Evolutionary conservation across 2,888 invertebrate species (phyloP), one percentile per base, ranked within the genome.

Genomic region (Mongoloraphidia duomilia): DNA sequence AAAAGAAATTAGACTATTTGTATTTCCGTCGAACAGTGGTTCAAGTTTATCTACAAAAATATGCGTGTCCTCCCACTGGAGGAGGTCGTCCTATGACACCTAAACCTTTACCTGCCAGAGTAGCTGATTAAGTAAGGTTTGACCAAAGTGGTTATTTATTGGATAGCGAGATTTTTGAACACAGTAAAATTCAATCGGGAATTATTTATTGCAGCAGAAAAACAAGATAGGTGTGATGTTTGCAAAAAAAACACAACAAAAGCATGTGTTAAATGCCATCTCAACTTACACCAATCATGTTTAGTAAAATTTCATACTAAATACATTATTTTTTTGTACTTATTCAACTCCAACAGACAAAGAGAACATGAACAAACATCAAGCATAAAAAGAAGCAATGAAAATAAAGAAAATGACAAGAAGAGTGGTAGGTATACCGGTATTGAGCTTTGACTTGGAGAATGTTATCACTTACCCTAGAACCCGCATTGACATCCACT

Each of bases 231-330:
- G 8, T 49, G 49, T 33, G 36, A 33, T 26, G 42, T 47, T 9
- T 49, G 45, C 14, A 49, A 46, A 17, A 49, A 38, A 13, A 49
- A 49, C 14, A 34, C 49, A 2, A 49, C 44, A 17, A 45, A 49
- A 45, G 33, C 38, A 12, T 49, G 49, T 39, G 40, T 33, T 12
- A 46, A 39, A 37, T 49, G 45, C 33, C 11, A 26, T 13, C 40
- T 49, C 17, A 8, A 44, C 38, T 38, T 49, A 12, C 44, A 49
- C 38, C 45, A 49, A 34, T 36, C 26, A 34, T 49, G 49, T 17
- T 49, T 49, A 35, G 14, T 44, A 26, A n/a, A 6, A 4, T 49
- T 49, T 13, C 36, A 49, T 43, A 37, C 36, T 35, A 33, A n/a
- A 8, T 44, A 44, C 6, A n/a, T n/a, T n/a, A n/a, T n/a, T n/a